A percentile compares a stretch with the other conserved stretches of the same genome.
phyloP scores from a whole-genome alignment of 2,797 vertebrate species.

The Mormyrus proboscirostris region DNA sequence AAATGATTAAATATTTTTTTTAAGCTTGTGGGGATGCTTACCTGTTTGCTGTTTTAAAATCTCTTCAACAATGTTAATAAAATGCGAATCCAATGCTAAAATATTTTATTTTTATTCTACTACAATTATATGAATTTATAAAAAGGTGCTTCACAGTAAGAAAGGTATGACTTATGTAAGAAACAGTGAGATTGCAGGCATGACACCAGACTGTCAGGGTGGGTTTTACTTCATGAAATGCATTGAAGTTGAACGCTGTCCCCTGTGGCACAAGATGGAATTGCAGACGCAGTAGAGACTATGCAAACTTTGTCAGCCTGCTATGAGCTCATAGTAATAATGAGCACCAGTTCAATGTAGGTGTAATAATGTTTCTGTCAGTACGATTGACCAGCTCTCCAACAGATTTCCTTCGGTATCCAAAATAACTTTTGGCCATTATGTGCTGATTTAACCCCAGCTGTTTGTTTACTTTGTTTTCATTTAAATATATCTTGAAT shows the following conservation, averaged over 20 bases:
- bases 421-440: neutral
- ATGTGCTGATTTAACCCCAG: neutral
- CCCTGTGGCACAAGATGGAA: neutral
- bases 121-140: neutral
- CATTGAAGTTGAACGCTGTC: neutral
- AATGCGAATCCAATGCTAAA: neutral
- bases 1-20: neutral
- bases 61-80: neutral
- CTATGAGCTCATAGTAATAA: slow-evolving; percentile 29
- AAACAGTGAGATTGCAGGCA: neutral
- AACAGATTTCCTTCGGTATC: neutral
- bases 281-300: neutral
- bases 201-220: neutral
- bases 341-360: slow-evolving; percentile 28
- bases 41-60: neutral
- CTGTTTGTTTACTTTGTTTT: neutral
- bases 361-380: neutral
- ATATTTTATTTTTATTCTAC: neutral
- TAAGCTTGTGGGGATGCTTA: neutral
- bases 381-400: neutral
- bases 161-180: neutral
- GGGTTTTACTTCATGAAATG: neutral
- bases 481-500: neutral
- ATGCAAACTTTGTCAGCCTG: neutral
- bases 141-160: neutral